These are phyloP conservation scores for Oncorhynchus tshawytscha DNA, from an alignment of 2,113 vertebrate genomes.

Conservation along the genomic window DNA sequence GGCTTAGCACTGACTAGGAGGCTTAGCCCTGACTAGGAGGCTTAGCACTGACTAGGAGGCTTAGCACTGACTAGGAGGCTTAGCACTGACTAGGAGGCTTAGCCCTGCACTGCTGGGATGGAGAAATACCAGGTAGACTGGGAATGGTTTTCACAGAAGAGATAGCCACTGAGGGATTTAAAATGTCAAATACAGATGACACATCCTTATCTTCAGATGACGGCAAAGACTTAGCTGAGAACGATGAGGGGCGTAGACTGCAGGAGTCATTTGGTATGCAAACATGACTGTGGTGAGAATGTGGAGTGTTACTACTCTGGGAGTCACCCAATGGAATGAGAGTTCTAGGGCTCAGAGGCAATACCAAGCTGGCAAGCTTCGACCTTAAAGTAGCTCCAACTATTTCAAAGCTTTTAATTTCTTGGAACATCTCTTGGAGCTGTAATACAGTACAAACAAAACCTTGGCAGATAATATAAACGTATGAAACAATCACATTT, in stretches of 20 bases:
- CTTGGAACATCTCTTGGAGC: neutral
- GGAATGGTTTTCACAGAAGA: neutral
- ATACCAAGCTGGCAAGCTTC: neutral
- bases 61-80: neutral
- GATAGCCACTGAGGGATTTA: neutral
- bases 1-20: neutral
- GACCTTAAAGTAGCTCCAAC: neutral
- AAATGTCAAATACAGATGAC: neutral
- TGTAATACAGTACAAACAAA: neutral
- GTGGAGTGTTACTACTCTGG: neutral
- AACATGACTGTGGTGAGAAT: neutral
- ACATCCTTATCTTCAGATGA: neutral
- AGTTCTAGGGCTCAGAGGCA: neutral
- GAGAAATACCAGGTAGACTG: neutral
- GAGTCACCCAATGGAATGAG: neutral
- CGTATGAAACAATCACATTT: neutral
- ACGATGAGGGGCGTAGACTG: neutral
- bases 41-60: neutral
- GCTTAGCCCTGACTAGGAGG: neutral
- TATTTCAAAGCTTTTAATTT: neutral
- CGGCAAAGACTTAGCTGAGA: neutral
- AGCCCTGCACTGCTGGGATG: neutral
- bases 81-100: neutral
- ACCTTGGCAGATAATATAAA: neutral
- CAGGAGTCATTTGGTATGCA: neutral